Conservation (phyloP, 1,140 invertebrate genomes). For the Ceratoteleas bidentatus region DNA sequence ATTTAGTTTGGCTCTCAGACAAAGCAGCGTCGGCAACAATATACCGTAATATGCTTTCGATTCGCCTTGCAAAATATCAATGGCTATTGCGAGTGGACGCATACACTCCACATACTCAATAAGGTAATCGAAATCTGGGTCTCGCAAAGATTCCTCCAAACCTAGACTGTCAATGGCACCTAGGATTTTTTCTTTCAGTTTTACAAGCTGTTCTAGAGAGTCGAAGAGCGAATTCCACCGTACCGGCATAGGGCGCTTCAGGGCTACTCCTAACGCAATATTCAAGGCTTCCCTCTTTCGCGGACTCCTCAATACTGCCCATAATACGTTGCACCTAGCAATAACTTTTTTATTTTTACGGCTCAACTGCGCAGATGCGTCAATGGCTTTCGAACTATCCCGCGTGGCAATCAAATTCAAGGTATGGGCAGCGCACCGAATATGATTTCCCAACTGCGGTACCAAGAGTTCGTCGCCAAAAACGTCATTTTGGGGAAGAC, state of each 20-base stretch:
- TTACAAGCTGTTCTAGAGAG: slow-evolving; percentile 4
- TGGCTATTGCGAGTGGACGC: not conserved
- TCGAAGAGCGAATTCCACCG: slow-evolving; percentile 10
- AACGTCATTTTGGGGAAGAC: not conserved
- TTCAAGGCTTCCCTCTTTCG: not conserved
- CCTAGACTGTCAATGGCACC: not conserved
- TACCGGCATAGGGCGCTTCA: not conserved
- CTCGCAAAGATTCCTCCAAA: not conserved
- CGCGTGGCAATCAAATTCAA: not conserved
- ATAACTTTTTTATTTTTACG: slow-evolving; percentile 1
- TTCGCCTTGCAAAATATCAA: slow-evolving; percentile 10
- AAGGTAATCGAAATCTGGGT: slow-evolving; percentile 1
- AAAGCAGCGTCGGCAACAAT: not conserved
- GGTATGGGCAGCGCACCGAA: not conserved
- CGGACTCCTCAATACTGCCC: not conserved
- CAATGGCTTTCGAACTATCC: not conserved
- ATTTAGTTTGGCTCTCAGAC: not conserved
- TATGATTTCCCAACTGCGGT: not conserved
- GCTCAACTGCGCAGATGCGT: not conserved
- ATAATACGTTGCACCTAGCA: not conserved
- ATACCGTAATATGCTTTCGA: slow-evolving; percentile 5
- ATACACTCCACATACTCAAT: slow-evolving; percentile 1
- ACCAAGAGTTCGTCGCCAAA: not conserved
- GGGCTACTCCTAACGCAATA: not conserved
- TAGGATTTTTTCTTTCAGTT: not conserved